Percentiles rank a stretch among this genome's conserved stretches.
Conservation (phyloP, 2,888 invertebrate species). For the Caenorhabditis drosophilae region DNA sequence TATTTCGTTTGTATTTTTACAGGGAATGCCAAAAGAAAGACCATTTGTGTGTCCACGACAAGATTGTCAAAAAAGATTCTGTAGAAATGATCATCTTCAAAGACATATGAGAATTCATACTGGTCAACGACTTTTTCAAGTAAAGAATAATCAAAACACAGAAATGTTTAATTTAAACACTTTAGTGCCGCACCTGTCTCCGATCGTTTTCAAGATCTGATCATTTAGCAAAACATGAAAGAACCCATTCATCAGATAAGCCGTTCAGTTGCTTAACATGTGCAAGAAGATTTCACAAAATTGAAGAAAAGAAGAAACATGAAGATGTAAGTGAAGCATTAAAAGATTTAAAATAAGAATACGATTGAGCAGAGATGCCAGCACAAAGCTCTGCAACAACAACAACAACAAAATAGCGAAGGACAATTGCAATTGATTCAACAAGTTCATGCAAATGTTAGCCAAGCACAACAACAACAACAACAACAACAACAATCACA, state of each 20-base stretch:
- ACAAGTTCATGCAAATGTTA: neutral
- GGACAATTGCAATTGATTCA: neutral
- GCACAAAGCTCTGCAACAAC: conserved; percentile 5
- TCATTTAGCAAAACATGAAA: conserved; percentile 36
- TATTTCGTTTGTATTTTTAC: neutral
- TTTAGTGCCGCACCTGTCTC: conserved; percentile 26
- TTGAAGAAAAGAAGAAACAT: conserved; percentile 39
- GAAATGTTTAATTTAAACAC: neutral
- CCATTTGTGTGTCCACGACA: conserved; percentile 26
- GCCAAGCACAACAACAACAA: neutral
- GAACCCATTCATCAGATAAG: conserved; percentile 30
- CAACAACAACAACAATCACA: neutral
- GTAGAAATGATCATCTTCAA: conserved; percentile 36
- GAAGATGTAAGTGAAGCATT: conserved; percentile 19
- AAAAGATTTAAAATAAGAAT: too few relatives aligned
- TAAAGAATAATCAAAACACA: neutral
- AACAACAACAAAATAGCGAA: too few relatives aligned
- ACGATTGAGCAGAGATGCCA: too few relatives aligned
- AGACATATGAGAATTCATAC: conserved; percentile 38
- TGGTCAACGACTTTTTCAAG: conserved; percentile 28
- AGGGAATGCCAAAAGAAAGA: conserved; percentile 38
- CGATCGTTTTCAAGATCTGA: conserved; percentile 35
- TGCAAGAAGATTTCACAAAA: conserved; percentile 28
- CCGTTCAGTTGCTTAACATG: conserved; percentile 27
- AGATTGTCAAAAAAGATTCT: conserved; percentile 26